Base-by-base conservation (phyloP, 2,797 vertebrate genomes). In the Remorina albescens region DNA sequence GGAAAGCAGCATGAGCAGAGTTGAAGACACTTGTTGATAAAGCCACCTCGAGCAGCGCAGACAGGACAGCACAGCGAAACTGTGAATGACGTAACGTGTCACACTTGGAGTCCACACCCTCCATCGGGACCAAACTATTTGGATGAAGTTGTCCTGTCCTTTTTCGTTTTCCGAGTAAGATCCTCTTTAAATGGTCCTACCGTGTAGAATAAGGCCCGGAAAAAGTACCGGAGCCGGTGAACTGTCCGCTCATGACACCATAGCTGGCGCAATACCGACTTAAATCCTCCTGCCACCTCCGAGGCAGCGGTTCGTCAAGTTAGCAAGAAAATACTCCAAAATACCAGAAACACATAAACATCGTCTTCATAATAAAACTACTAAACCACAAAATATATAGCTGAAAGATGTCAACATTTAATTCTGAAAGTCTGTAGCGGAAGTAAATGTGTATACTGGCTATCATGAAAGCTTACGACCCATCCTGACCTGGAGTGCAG, bases 31-130 rank as follows among this genome's bases (percentile, higher is more conserved):
- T 80, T 86, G 81, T 83, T 88, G 83, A 78, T 76, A 8, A 16
- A 13, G 32, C 11, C 39, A 74, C 57, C 63, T 74, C 26, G 2
- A 32, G 53, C 54, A 70, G 59, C 63, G 59, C 51, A 57, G 51
- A 58, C 68, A 71, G n/a, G 21, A 66, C 41, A 1, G 61, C 57
- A 78, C 50, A 60, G 57, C 7, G 70, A 78, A 81, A 81, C 74
- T 71, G 63, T 25, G 55, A 74, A 63, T 92, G 90, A 94, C 92
- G 91, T 91, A 82, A 92, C 86, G 71, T 60, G 82, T 88, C 87
- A 86, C 89, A 78, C 80, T 89, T 59, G 41, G 12, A 1, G 64
- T 90, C 86, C 91, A 86, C 90, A 85, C 88, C 88, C 92, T 86
- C 59, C 62, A 79, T 50, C 23, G 74, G 55, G 26, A 76, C 50